Evolutionary conservation across 2,113 vertebrate genomes (phyloP).

Genomic region (Dasyornis broadbenti): DNA sequence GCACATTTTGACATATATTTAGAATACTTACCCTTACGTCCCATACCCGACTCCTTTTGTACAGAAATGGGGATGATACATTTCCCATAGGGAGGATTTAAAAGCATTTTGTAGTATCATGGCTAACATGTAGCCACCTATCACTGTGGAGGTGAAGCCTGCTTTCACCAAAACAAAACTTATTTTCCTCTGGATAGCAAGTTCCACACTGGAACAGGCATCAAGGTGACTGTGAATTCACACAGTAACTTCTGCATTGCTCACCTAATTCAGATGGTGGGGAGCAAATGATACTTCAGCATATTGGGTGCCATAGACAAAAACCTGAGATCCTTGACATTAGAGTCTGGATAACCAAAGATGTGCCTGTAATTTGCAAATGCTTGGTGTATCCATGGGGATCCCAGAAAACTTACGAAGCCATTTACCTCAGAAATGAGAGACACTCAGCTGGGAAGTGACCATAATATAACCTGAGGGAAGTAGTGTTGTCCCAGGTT

Average conservation of each 20-base stretch:
- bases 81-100: slow-evolving; percentile 57
- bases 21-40: slow-evolving; percentile 25
- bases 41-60: slow-evolving; percentile 39
- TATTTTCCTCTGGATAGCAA: neutral
- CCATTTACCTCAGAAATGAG: neutral
- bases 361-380: neutral
- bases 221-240: neutral
- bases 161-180: slow-evolving; percentile 18
- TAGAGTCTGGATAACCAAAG: neutral
- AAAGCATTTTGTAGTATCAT: slow-evolving; percentile 57
- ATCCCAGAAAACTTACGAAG: neutral
- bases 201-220: neutral
- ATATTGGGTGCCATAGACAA: neutral
- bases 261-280: neutral
- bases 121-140: slow-evolving; percentile 37
- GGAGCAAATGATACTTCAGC: neutral
- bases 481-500: neutral
- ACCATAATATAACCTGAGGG: neutral
- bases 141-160: slow-evolving; percentile 2
- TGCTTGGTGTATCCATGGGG: neutral
- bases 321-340: neutral
- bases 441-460: neutral
- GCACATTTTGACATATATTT: slow-evolving; percentile 51
- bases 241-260: neutral
- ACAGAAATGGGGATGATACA: slow-evolving; percentile 49